Percentiles rank a stretch among this genome's conserved stretches.
Evolutionary conservation across 64 coral and sea anemone genomes (phyloP).

Genomic region (Stichodactyla helianthus): DNA sequence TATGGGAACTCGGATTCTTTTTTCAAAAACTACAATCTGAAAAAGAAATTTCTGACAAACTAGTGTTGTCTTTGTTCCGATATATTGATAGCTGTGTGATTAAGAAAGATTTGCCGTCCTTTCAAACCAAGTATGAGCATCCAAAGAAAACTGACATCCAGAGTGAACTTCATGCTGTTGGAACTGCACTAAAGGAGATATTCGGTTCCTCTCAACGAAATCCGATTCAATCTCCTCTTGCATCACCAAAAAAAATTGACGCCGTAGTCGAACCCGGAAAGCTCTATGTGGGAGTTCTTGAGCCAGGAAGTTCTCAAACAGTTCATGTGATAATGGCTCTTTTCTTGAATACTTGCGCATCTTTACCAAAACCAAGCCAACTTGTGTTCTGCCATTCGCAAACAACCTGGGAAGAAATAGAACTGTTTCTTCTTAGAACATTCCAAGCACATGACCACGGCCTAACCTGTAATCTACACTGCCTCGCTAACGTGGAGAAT

Average conservation of each 20-base stretch:
- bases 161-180: conserved; percentile 42
- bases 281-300: conserved; percentile 75
- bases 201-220: conserved; percentile 17
- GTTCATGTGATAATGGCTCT: conserved; percentile 79
- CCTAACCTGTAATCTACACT: conserved; percentile 43
- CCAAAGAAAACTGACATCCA: conserved; percentile 32
- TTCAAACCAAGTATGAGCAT: conserved; percentile 29
- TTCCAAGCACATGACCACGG: conserved; percentile 50
- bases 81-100: conserved; percentile 50
- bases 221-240: not conserved
- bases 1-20: conserved; percentile 6
- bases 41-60: not conserved
- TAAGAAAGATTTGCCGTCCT: conserved; percentile 20
- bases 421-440: conserved; percentile 59
- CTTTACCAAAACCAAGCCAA: conserved; percentile 75
- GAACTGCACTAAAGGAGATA: conserved; percentile 42
- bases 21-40: not conserved
- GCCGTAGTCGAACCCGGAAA: conserved; percentile 67
- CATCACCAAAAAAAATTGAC: not conserved
- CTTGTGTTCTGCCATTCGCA: conserved; percentile 78
- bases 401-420: conserved; percentile 84
- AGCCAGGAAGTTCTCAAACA: conserved; percentile 61
- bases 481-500: conserved; percentile 85
- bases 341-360: conserved; percentile 51
- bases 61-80: conserved; percentile 46